A percentile compares a stretch with the other conserved stretches of the same genome.
Evolutionary conservation across 1,140 invertebrate species (phyloP).

Genomic region (Linepithema humile): DNA sequence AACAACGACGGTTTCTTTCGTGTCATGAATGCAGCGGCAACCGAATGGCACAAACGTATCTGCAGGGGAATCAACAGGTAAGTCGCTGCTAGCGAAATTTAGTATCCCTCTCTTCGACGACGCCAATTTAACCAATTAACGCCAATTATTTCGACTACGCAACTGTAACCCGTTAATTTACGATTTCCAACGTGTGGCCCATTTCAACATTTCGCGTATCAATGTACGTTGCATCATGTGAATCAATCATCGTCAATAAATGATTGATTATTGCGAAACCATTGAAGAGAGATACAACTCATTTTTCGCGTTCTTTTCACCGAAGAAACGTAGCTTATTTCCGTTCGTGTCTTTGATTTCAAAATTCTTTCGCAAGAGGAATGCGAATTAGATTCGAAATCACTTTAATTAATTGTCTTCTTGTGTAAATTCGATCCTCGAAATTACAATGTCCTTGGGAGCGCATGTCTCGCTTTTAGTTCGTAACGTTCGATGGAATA

Average conservation of each 20-base stretch:
- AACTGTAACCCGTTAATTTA: not conserved
- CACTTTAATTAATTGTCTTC: constrained; percentile 1
- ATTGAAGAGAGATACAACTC: too few species aligned
- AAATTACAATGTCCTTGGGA: constrained; percentile 25
- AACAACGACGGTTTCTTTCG: not conserved
- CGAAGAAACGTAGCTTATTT: too few species aligned
- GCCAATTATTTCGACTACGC: not conserved
- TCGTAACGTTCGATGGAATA: constrained; percentile 24
- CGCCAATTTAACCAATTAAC: constrained; percentile 21
- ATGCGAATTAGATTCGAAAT: too few species aligned
- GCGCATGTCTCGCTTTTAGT: constrained; percentile 3
- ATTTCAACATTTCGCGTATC: not conserved
- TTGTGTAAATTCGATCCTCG: not conserved
- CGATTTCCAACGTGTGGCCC: not conserved
- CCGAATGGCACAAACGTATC: not conserved
- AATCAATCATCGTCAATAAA: not conserved
- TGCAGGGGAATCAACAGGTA: constrained; percentile 39
- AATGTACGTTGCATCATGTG: not conserved
- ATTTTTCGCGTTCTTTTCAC: too few species aligned
- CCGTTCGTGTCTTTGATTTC: too few species aligned
- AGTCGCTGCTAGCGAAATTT: not conserved
- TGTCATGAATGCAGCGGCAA: not conserved
- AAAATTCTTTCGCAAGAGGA: too few species aligned
- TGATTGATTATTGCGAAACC: too few species aligned
- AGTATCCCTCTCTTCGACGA: not conserved